These are phyloP conservation scores for Diabrotica undecimpunctata DNA, from an alignment of 1,140 invertebrate genomes.

Conservation along the genomic window DNA sequence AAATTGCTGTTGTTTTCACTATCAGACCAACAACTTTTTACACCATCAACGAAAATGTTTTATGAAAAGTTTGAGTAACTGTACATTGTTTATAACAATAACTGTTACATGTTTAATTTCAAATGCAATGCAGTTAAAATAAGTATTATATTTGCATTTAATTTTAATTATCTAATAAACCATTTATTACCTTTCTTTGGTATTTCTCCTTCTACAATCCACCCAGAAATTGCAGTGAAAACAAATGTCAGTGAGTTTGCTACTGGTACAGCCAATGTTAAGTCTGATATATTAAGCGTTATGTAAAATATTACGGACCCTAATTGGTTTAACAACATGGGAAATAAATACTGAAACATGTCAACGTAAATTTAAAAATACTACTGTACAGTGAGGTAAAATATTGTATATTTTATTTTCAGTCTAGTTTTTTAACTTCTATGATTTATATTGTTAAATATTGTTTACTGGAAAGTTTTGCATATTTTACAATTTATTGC, in stretches of 20 bases:
- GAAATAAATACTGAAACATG: slow-evolving; percentile 59
- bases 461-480: neutral
- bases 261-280: slow-evolving; percentile 65
- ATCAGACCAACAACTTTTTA: too few species aligned
- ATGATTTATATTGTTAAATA: too few species aligned
- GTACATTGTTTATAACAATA: too few species aligned
- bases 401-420: neutral
- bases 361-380: slow-evolving; percentile 8
- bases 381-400: slow-evolving; percentile 5
- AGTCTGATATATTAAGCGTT: slow-evolving; percentile 56
- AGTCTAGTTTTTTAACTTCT: neutral
- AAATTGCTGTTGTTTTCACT: too few species aligned
- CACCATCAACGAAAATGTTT: too few species aligned
- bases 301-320: slow-evolving; percentile 65
- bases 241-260: slow-evolving; percentile 69
- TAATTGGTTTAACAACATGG: slow-evolving; percentile 65
- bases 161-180: too few species aligned
- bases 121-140: too few species aligned
- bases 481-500: slow-evolving; percentile 5
- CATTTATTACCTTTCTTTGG: slow-evolving; percentile 47
- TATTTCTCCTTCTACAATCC: slow-evolving; percentile 54
- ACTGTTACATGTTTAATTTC: too few species aligned
- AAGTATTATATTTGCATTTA: too few species aligned
- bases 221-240: slow-evolving; percentile 64
- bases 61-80: too few species aligned